phyloP scores from a whole-genome alignment of 2,113 vertebrate genomes.

The Gallinago undulata region DNA sequence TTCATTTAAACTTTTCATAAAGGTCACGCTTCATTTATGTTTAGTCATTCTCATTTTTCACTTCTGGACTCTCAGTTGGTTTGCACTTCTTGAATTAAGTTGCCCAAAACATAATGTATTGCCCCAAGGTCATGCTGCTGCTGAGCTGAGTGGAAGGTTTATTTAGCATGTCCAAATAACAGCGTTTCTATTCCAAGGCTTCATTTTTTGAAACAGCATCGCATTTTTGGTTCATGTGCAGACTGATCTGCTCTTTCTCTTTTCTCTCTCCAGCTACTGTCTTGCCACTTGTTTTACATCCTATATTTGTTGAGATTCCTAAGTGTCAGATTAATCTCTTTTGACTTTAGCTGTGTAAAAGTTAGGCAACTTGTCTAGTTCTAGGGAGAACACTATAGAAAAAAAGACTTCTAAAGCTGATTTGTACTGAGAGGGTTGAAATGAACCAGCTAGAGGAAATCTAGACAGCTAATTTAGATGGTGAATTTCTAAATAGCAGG shows the following conservation, averaged over 20 bases:
- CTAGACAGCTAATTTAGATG: not conserved
- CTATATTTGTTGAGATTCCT: not conserved
- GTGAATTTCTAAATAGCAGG: not conserved
- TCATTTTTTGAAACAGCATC: not conserved
- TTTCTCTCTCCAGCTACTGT: not conserved
- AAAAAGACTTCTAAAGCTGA: not conserved
- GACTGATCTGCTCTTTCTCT: not conserved
- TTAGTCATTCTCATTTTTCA: constrained; percentile 40
- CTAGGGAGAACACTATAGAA: not conserved
- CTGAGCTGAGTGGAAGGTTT: not conserved
- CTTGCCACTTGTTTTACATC: not conserved
- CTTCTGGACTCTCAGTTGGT: constrained; percentile 1
- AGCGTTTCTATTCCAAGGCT: not conserved
- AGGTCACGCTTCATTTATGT: constrained; percentile 30
- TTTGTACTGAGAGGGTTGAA: not conserved
- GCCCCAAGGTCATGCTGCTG: not conserved
- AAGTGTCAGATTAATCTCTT: not conserved
- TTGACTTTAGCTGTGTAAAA: not conserved
- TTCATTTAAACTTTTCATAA: not conserved
- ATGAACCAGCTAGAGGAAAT: not conserved
- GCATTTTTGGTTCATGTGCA: not conserved
- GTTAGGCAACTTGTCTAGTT: not conserved
- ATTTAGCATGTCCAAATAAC: not conserved
- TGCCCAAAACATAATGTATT: not conserved
- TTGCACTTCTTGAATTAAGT: not conserved